These are phyloP conservation scores for Anguilla marmorata DNA, from an alignment of 2,797 vertebrate species.

Conservation along the genomic window DNA sequence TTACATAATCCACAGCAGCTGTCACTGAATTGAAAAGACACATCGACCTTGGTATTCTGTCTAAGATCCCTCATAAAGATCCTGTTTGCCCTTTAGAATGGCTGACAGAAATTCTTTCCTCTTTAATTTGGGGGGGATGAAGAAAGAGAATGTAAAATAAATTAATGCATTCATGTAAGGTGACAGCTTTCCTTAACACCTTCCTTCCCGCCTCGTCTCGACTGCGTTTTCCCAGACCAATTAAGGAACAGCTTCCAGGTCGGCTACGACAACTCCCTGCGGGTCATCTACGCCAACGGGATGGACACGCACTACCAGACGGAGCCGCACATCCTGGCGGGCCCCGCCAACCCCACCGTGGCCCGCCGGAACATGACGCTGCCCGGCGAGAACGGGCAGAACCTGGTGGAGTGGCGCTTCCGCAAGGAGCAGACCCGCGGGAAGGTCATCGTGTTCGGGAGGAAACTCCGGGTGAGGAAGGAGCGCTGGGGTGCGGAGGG, in stretches of 20 bases:
- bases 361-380: slow-evolving; percentile 97
- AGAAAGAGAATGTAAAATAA: slow-evolving; percentile 4
- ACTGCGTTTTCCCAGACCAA: slow-evolving; percentile 75
- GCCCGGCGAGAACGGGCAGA: slow-evolving; percentile 92
- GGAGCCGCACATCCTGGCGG: slow-evolving; percentile 92
- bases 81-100: slow-evolving; percentile 26
- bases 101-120: slow-evolving; percentile 25
- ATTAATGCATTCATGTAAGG: neutral
- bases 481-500: neutral
- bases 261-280: slow-evolving; percentile 89
- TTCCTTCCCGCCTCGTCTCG: neutral
- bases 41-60: slow-evolving; percentile 20
- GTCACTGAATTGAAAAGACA: slow-evolving; percentile 25
- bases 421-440: slow-evolving; percentile 92
- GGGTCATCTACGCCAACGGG: slow-evolving; percentile 93
- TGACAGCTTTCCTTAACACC: slow-evolving; percentile 18
- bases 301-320: slow-evolving; percentile 96
- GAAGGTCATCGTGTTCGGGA: slow-evolving; percentile 92
- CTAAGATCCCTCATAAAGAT: neutral
- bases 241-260: slow-evolving; percentile 95
- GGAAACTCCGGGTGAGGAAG: slow-evolving; percentile 92
- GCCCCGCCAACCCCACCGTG: slow-evolving; percentile 89
- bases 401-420: slow-evolving; percentile 97
- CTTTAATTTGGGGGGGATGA: neutral
- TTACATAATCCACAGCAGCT: slow-evolving; percentile 25